Evolutionary conservation across 2,888 invertebrate genomes (phyloP), one percentile per base, ranked within the genome.

Genomic region (Cistogaster globosa): DNA sequence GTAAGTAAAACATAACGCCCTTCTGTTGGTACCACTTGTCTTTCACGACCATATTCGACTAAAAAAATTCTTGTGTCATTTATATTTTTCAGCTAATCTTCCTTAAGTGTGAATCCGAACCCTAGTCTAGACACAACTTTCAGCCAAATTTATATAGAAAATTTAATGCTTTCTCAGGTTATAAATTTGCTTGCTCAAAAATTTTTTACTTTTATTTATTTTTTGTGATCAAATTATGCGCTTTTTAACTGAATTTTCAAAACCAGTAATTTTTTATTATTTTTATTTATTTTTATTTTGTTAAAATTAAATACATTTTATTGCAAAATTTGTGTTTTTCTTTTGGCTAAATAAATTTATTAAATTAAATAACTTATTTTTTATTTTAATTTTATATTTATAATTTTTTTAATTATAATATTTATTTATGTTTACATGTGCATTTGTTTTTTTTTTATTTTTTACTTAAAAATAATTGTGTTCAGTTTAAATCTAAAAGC

Each of bases 321-420:
- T 22, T 48, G 16, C 42, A 2, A 12, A 12, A 42, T 48, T 48
- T 16, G 45, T 16, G 45, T 48, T 48, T 48, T 45, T n/a, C n/a
- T n/a, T 6, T 12, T 45, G 45, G 20, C 16, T 16, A 72, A 53
- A 45, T 75, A 42, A 36, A 32, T 63, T 76, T 76, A 63, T n/a
- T 81, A 75, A 32, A 75, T 18, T 57, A 76, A 81, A 75, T 63
- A n/a, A n/a, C n/a, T n/a, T n/a, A n/a, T n/a, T n/a, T n/a, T n/a
- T n/a, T n/a, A n/a, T n/a, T n/a, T n/a, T 62, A 69, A 74, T 26
- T 74, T 26, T 53, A 12, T 51, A 51, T 5, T 53, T 62, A 26
- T 26, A 26, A 26, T 18, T 42, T 0, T 26, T 62, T n/a, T 74
- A 38, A 68, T 55, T n/a, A 48, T 26, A 22, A 16, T 45, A 32